Conservation (phyloP, 1,140 invertebrate species). For the Epicauta chinensis region DNA sequence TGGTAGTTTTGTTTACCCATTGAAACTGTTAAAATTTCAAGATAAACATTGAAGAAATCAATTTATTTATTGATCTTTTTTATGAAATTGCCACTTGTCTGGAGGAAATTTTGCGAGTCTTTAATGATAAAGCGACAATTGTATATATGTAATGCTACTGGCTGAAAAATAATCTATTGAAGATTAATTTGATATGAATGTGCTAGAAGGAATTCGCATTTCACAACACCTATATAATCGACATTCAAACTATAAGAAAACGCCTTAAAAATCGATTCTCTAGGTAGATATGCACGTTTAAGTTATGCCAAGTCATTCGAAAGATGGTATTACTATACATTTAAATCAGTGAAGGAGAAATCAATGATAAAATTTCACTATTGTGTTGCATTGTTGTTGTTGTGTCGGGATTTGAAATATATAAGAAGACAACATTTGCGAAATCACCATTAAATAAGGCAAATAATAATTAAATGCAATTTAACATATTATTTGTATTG, state of each 20-base stretch:
- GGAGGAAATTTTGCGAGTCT: too few relatives aligned
- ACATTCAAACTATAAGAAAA: slow-evolving; percentile 11
- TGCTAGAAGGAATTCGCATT: slow-evolving; percentile 13
- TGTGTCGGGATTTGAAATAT: not conserved
- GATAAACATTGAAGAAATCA: too few relatives aligned
- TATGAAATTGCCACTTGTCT: too few relatives aligned
- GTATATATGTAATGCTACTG: slow-evolving; percentile 1
- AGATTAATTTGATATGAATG: slow-evolving; percentile 17
- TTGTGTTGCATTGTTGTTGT: slow-evolving; percentile 14
- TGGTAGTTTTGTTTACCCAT: too few relatives aligned
- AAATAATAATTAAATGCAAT: too few relatives aligned
- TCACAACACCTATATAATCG: slow-evolving; percentile 19
- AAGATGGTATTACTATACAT: slow-evolving; percentile 19
- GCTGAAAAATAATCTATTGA: slow-evolving; percentile 16
- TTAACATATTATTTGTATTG: too few relatives aligned
- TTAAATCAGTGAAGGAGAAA: slow-evolving; percentile 18
- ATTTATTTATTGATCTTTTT: too few relatives aligned
- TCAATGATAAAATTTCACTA: slow-evolving; percentile 20
- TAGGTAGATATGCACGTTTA: slow-evolving; percentile 11
- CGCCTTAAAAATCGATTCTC: slow-evolving; percentile 16
- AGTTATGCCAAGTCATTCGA: slow-evolving; percentile 19
- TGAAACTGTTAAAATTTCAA: too few relatives aligned
- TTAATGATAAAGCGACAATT: too few relatives aligned
- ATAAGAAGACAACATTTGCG: slow-evolving; percentile 10
- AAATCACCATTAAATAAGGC: not conserved